Base-by-base conservation (phyloP, 2,113 vertebrate species). In the Physeter macrocephalus region DNA sequence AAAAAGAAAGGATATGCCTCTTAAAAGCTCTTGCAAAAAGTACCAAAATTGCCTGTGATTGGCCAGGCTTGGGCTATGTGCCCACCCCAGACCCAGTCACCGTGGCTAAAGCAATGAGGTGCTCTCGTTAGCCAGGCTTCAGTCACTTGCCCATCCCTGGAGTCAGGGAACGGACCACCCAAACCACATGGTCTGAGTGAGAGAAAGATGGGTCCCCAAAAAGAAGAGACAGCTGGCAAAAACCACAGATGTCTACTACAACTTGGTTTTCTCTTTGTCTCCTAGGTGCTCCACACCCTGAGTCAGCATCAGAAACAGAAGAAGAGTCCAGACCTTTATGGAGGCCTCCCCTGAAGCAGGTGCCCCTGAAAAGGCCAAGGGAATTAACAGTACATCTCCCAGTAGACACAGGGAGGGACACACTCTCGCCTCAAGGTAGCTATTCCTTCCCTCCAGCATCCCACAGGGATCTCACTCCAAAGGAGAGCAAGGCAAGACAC, bases 311-410 rank as follows among this genome's bases (percentile, higher is more conserved):
- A 84, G 90, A 95, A 95, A 88, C 9, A 41, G 95, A 90, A 0
- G 0, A 57, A 77, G 89, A 69, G 2, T 1, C 87, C 54, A 87
- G 64, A 62, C 36, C 43, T n/a, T 86, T 61, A 1, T 15, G 97
- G 96, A 81, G 54, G 59, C 36, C 93, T 96, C 95, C 94, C 54
- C 62, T n/a, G 52, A 69, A 96, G 86, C 92, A 94, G 6, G 36
- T 77, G 8, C 93, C 94, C 96, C 93, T 93, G 69, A 46, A 81
- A 78, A 86, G 85, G 90, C 90, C 94, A 88, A 72, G 31, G 49
- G n/a, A 18, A 31, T 78, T 90, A 97, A 97, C 31, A 1, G 74
- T 98, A 82, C 94, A 88, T 95, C 90, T 97, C 46, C 97, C 98
- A 57, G 95, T 85, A 96, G 97, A 93, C 80, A 41, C 2, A 15